Evolutionary conservation across 1,140 invertebrate species (phyloP).

Genomic region (Cardiocondyla obscurior): DNA sequence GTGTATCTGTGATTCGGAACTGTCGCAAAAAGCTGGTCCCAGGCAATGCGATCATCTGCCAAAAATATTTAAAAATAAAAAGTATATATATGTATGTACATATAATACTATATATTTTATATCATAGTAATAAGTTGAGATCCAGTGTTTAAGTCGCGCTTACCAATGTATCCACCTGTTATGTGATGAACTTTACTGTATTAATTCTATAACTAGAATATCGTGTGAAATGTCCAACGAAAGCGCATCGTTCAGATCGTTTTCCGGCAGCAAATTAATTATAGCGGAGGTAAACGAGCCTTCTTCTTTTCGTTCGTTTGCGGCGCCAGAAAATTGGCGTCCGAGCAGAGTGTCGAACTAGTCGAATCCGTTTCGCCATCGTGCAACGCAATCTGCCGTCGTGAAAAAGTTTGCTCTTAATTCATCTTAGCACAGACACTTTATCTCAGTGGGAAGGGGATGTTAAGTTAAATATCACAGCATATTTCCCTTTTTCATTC

Average conservation of each 20-base stretch:
- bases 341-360: conserved; percentile 79
- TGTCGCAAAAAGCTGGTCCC: conserved; percentile 6
- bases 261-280: conserved; percentile 18
- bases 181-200: conserved; percentile 18
- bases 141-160: not conserved
- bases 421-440: not conserved
- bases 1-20: conserved; percentile 67
- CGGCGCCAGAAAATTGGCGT: conserved; percentile 62
- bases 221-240: not conserved
- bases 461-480: no score
- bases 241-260: not conserved
- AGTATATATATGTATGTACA: not conserved
- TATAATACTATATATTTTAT: not conserved
- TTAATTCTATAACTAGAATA: conserved; percentile 21
- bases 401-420: not conserved
- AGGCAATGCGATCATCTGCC: conserved; percentile 27
- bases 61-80: not conserved
- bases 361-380: conserved; percentile 77
- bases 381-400: conserved; percentile 52
- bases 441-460: not conserved
- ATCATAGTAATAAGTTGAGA: not conserved
- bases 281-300: conserved; percentile 20
- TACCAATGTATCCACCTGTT: not conserved
- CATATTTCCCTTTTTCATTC: not conserved
- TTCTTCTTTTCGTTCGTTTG: conserved; percentile 58